Evolutionary conservation across 2,888 invertebrate species (phyloP).

Genomic region (Carpatolechia fugitivella): DNA sequence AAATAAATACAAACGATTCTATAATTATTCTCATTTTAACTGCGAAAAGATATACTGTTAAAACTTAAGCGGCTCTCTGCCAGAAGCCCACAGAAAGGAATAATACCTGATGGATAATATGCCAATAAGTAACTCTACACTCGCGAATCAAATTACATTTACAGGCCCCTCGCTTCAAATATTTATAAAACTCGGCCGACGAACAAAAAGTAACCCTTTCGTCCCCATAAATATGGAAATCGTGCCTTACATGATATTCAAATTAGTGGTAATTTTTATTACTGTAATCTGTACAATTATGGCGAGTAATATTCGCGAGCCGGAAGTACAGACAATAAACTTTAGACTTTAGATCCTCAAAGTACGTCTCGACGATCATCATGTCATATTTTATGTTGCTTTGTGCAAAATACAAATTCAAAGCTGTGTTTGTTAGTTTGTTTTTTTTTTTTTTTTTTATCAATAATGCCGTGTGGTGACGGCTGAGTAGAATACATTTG

Average conservation of each 20-base stretch:
- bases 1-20: no score
- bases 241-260: constrained; percentile 4
- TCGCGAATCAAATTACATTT: constrained; percentile 65
- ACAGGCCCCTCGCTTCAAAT: constrained; percentile 61
- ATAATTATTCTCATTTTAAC: no score
- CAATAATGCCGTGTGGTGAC: no score
- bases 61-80: neutral
- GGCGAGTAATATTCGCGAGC: neutral
- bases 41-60: no score
- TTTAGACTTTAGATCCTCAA: neutral
- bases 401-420: no score
- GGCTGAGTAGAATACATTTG: no score
- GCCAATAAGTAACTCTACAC: constrained; percentile 73
- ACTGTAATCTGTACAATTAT: neutral
- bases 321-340: neutral
- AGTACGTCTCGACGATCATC: neutral
- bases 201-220: constrained; percentile 6
- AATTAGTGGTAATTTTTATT: constrained; percentile 11
- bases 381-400: no score
- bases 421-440: no score
- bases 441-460: no score
- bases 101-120: constrained; percentile 65
- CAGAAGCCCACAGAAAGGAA: constrained; percentile 35
- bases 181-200: constrained; percentile 57
- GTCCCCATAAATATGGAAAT: constrained; percentile 7